phyloP scores from a whole-genome alignment of 2,113 vertebrate genomes.

The Peromyscus leucopus region DNA sequence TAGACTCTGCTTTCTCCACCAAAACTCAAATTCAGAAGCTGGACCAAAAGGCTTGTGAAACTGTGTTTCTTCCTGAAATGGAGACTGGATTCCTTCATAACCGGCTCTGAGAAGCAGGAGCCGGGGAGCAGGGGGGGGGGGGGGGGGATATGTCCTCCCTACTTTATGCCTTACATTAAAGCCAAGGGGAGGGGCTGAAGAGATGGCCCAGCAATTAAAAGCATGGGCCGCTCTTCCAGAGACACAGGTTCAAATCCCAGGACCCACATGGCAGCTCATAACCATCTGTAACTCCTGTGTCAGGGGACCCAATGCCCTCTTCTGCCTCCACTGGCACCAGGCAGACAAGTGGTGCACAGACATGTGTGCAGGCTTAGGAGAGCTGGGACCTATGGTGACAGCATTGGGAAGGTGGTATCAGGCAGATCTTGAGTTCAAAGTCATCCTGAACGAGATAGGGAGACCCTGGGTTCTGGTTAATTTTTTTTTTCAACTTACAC shows the following conservation, averaged over 20 bases:
- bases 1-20: neutral
- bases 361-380: neutral
- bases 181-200: neutral
- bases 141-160: no score
- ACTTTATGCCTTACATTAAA: neutral
- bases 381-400: neutral
- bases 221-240: neutral
- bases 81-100: neutral
- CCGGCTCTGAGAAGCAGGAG: neutral
- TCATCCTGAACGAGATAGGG: neutral
- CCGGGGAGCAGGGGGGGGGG: no score
- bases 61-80: neutral
- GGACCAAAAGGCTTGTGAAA: neutral
- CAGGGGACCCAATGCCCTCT: neutral
- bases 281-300: neutral
- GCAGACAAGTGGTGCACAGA: neutral
- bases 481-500: neutral
- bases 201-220: no score
- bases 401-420: neutral
- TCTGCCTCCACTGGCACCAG: neutral
- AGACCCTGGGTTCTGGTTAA: neutral
- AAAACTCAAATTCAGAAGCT: neutral
- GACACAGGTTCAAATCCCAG: neutral
- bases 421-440: neutral
- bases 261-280: neutral